Conservation (phyloP, 2,888 invertebrate species). For the Zaprionus lineosus region DNA sequence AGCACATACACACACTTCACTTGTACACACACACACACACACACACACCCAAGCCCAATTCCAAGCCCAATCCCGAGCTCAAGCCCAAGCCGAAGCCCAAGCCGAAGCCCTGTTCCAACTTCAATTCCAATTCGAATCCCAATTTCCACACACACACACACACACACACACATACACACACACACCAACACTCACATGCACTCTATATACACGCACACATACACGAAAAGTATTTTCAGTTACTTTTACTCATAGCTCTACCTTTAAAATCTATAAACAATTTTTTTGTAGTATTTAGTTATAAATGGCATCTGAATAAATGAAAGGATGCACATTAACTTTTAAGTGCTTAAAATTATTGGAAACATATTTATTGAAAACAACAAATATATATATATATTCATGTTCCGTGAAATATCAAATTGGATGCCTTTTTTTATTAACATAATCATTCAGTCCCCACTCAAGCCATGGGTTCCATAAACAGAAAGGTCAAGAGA, state of each 20-base stretch:
- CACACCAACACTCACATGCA: constrained; percentile 1
- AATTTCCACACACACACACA: no score
- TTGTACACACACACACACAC: not conserved
- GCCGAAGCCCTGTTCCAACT: no score
- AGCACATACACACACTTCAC: not conserved
- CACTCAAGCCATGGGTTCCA: no score
- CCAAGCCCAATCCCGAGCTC: no score
- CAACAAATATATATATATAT: constrained; percentile 12
- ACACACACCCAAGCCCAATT: no score
- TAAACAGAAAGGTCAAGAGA: no score
- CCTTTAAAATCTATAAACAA: constrained; percentile 26
- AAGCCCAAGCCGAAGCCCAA: no score
- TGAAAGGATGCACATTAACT: constrained; percentile 45
- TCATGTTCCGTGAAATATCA: not conserved
- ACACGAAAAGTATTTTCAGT: constrained; percentile 51
- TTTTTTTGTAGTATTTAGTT: constrained; percentile 56
- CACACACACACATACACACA: not conserved
- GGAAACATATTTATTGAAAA: constrained; percentile 54
- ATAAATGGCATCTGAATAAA: constrained; percentile 26
- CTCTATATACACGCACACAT: constrained; percentile 1
- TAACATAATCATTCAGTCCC: no score
- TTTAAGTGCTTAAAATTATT: constrained; percentile 47
- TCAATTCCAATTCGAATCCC: no score
- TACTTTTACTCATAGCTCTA: constrained; percentile 28
- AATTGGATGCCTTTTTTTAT: no score